phyloP scores from a whole-genome alignment of 2,888 invertebrate genomes.

The Metellina segmentata region DNA sequence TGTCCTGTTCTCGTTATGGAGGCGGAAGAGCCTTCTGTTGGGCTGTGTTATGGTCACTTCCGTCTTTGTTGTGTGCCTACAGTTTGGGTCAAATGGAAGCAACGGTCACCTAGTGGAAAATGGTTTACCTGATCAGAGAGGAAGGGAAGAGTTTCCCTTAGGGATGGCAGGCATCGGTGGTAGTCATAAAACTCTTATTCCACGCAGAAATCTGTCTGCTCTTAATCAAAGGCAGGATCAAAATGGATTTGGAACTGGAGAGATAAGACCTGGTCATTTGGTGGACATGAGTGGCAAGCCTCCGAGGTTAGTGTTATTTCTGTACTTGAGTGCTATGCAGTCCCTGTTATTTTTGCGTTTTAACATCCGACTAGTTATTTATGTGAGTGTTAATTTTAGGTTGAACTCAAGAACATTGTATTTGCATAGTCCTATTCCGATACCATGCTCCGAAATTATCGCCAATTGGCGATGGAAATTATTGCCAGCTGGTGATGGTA shows the following conservation, averaged over 20 bases:
- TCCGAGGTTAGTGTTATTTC: constrained; percentile 30
- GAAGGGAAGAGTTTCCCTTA: constrained; percentile 54
- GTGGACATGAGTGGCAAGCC: constrained; percentile 71
- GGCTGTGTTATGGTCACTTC: constrained; percentile 74
- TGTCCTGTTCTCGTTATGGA: constrained; percentile 74
- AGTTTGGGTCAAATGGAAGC: constrained; percentile 70
- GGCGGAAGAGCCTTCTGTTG: constrained; percentile 76
- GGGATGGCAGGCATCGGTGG: constrained; percentile 59
- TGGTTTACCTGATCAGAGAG: constrained; percentile 40
- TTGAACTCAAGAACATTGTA: too few relatives aligned
- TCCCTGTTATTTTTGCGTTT: too few relatives aligned
- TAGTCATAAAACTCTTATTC: constrained; percentile 72
- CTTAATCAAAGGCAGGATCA: constrained; percentile 70
- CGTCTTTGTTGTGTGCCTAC: constrained; percentile 75
- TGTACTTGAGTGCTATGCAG: too few relatives aligned
- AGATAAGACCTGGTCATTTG: constrained; percentile 35
- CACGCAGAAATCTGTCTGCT: constrained; percentile 77
- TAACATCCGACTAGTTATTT: too few relatives aligned
- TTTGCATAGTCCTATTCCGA: too few relatives aligned
- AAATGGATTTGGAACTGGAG: constrained; percentile 40
- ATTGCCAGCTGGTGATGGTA: too few relatives aligned
- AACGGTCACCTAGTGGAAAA: constrained; percentile 59
- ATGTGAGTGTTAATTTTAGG: too few relatives aligned
- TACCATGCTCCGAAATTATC: too few relatives aligned
- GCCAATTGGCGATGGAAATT: too few relatives aligned